A percentile compares a stretch with the other conserved stretches of the same genome.
Conservation (phyloP, 1,140 invertebrate species). For the Pogonognathellus flavescens region DNA sequence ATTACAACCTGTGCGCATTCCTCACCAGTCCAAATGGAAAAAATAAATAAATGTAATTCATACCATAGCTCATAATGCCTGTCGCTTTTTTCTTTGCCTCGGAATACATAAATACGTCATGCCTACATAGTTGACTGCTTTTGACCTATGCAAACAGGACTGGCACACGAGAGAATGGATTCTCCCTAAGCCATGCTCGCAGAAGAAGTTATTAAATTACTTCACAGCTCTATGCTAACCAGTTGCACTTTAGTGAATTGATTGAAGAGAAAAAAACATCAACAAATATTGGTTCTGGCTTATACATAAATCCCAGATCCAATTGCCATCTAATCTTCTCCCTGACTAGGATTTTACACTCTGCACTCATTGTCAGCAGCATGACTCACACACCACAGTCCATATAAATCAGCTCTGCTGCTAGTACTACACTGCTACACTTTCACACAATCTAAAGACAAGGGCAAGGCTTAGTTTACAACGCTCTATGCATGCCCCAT, state of each 20-base stretch:
- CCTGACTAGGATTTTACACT: slow-evolving; percentile 25
- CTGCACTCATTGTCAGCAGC: neutral
- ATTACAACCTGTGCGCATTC: neutral
- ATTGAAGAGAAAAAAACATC: slow-evolving; percentile 24
- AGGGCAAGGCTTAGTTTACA: neutral
- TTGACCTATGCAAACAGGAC: slow-evolving; percentile 16
- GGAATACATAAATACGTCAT: neutral
- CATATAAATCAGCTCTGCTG: neutral
- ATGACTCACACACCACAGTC: neutral
- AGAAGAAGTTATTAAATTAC: slow-evolving; percentile 26
- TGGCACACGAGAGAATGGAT: neutral
- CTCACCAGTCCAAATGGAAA: neutral
- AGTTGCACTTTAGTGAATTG: slow-evolving; percentile 39
- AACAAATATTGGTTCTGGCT: slow-evolving; percentile 24
- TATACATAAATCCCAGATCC: slow-evolving; percentile 4
- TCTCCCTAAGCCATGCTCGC: neutral
- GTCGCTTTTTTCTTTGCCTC: neutral
- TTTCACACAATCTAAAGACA: neutral
- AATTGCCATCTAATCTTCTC: slow-evolving; percentile 30
- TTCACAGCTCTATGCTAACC: slow-evolving; percentile 9
- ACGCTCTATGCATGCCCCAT: neutral
- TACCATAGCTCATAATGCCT: neutral
- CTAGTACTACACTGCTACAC: neutral
- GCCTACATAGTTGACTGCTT: neutral
- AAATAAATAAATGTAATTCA: neutral